Evolutionary conservation across 2,797 vertebrate species (phyloP), one percentile per base, ranked within the genome.

Genomic region (Clarias laeviceps): DNA sequence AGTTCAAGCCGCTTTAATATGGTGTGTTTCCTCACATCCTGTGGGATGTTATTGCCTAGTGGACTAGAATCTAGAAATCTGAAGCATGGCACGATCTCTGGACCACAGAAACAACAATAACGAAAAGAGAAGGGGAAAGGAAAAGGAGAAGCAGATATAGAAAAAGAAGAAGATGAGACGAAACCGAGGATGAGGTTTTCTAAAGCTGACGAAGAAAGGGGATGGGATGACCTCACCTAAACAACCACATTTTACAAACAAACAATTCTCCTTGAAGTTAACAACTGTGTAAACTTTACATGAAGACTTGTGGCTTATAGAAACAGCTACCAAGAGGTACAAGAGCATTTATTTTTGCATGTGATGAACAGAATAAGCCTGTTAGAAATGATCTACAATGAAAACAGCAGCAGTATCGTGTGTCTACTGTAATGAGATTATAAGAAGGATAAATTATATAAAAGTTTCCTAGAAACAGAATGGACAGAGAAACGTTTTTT

Each of bases 231-330:
- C 2, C 62, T 40, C 32, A 62, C 8, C n/a, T 50, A 27, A 76
- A 45, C 20, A 76, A 17, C 45, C 32, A 37, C n/a, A 12, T 61
- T 56, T 7, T 70, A n/a, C 77, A 87, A 77, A 84, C 79, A 84
- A 82, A 77, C 11, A 74, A 29, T 68, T 72, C 59, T 45, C 29
- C 24, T 57, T 64, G 22, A 57, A 32, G 15, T 57, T 40, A 70
- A 29, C 86, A 77, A 65, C 40, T 73, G 73, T 22, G 84, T 20
- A 57, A 56, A 27, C 5, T 64, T 57, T 40, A 40, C 2, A 50
- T 40, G 9, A 18, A 78, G 64, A 29, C 56, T 22, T 32, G 59
- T 7, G 64, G 82, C 72, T 65, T 54, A 24, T 64, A 29, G 40
- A 29, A 74, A 20, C 3, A 32, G 50, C 50, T 57, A 57, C 45